Conservation (phyloP, 2,797 vertebrate genomes). For the Botia kubotai region DNA sequence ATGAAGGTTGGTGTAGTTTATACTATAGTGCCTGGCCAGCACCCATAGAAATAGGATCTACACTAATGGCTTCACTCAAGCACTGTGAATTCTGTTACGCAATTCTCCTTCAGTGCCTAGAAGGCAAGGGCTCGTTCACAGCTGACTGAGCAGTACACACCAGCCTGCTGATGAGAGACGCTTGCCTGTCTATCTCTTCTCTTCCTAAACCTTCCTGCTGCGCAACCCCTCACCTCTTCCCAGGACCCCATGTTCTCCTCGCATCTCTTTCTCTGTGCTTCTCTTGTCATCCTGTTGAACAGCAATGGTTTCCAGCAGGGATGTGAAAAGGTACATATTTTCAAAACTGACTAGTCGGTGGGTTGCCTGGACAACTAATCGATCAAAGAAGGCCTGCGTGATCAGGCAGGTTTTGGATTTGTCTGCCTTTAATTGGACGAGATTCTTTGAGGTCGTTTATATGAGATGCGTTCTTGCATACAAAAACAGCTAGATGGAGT, state of each 20-base stretch:
- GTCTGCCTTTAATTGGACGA: background rate
- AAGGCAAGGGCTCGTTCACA: slow-evolving; percentile 34
- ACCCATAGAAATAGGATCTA: background rate
- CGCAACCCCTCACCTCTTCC: background rate
- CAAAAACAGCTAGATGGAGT: too few species aligned
- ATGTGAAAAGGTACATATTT: background rate
- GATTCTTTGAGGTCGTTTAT: background rate
- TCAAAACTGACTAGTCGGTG: background rate
- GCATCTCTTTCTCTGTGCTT: background rate
- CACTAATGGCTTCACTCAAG: slow-evolving; percentile 27
- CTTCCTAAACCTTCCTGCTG: background rate
- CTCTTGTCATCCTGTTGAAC: slow-evolving; percentile 6
- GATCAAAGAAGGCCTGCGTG: background rate
- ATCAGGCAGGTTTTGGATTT: background rate
- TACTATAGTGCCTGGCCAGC: background rate
- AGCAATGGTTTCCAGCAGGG: background rate
- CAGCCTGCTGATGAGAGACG: slow-evolving; percentile 27
- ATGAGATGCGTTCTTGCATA: too few species aligned
- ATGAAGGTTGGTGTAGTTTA: too few species aligned
- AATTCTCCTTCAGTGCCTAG: slow-evolving; percentile 29
- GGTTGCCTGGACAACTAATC: background rate
- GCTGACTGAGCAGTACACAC: slow-evolving; percentile 46
- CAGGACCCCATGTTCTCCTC: background rate
- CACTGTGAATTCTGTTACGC: slow-evolving; percentile 31
- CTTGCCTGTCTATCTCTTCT: slow-evolving; percentile 12